Evolutionary conservation across 2,113 vertebrate species (phyloP).

Genomic region (Leucopsar rothschildi): DNA sequence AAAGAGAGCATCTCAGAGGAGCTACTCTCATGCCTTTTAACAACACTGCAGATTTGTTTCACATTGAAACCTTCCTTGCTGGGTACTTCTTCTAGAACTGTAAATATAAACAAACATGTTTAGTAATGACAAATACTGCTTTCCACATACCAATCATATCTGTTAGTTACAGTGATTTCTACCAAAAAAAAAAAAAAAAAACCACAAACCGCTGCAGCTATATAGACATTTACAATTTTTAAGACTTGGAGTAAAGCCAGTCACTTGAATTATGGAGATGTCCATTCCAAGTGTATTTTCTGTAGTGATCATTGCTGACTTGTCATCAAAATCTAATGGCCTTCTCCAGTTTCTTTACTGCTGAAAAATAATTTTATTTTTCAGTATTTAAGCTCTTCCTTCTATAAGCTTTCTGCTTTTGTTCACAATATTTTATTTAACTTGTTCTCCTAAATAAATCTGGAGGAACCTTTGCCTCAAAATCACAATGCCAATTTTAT

Average conservation of each 20-base stretch:
- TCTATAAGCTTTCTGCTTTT: slow-evolving; percentile 44
- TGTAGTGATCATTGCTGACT: slow-evolving; percentile 62
- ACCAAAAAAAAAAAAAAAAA: neutral
- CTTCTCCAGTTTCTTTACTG: slow-evolving; percentile 51
- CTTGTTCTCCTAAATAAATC: slow-evolving; percentile 56
- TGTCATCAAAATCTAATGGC: slow-evolving; percentile 60
- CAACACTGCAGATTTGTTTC: slow-evolving; percentile 59
- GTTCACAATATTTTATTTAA: slow-evolving; percentile 26
- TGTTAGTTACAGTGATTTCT: slow-evolving; percentile 70
- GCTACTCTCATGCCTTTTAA: slow-evolving; percentile 33
- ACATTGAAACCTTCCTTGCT: slow-evolving; percentile 54
- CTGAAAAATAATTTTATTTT: slow-evolving; percentile 59
- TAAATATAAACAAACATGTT: slow-evolving; percentile 71
- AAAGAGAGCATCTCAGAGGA: slow-evolving; percentile 38
- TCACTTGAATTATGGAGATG: slow-evolving; percentile 66
- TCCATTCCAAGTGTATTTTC: slow-evolving; percentile 69
- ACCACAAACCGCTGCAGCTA: slow-evolving; percentile 26
- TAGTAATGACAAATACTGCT: slow-evolving; percentile 61
- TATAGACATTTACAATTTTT: slow-evolving; percentile 65
- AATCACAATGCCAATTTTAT: slow-evolving; percentile 30
- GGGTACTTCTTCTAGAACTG: slow-evolving; percentile 60
- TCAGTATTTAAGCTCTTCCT: slow-evolving; percentile 62
- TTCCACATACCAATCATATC: slow-evolving; percentile 71
- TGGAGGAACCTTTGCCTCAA: slow-evolving; percentile 19
- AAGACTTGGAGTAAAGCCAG: slow-evolving; percentile 70